Conservation (phyloP, 2,113 vertebrate genomes). For the Perognathus longimembris region DNA sequence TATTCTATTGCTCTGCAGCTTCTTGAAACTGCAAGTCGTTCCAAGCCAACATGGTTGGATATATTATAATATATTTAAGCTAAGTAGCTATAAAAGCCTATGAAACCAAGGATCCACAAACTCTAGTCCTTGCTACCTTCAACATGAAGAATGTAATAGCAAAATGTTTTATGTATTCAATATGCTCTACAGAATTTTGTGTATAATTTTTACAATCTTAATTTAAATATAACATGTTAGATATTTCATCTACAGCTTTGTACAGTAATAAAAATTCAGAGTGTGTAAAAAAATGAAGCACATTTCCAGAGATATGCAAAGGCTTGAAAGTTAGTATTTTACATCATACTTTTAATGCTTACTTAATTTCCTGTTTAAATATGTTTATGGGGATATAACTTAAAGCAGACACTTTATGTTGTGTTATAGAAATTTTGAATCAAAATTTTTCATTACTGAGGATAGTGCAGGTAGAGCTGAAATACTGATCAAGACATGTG, state of each 20-base stretch:
- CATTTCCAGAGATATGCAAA: background rate
- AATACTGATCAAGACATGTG: background rate
- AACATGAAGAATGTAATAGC: slow-evolving; percentile 43
- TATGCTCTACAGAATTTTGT: background rate
- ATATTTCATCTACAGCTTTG: background rate
- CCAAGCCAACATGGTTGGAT: background rate
- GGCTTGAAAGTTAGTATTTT: background rate
- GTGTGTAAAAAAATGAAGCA: slow-evolving; percentile 18
- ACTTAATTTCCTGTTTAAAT: slow-evolving; percentile 52
- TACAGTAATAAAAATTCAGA: slow-evolving; percentile 6
- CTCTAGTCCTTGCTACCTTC: background rate
- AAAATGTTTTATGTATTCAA: slow-evolving; percentile 9
- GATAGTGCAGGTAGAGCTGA: background rate
- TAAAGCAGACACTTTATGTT: slow-evolving; percentile 1
- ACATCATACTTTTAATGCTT: slow-evolving; percentile 10
- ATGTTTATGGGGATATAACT: background rate
- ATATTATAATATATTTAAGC: slow-evolving; percentile 13
- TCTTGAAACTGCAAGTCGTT: slow-evolving; percentile 48
- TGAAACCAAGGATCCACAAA: slow-evolving; percentile 32
- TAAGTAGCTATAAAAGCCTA: slow-evolving; percentile 44
- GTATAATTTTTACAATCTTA: slow-evolving; percentile 58
- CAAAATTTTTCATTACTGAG: background rate
- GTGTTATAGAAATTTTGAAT: background rate
- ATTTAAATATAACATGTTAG: slow-evolving; percentile 52
- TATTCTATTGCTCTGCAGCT: background rate